phyloP scores from a whole-genome alignment of 2,797 vertebrate genomes.

The Pipistrellus kuhlii region DNA sequence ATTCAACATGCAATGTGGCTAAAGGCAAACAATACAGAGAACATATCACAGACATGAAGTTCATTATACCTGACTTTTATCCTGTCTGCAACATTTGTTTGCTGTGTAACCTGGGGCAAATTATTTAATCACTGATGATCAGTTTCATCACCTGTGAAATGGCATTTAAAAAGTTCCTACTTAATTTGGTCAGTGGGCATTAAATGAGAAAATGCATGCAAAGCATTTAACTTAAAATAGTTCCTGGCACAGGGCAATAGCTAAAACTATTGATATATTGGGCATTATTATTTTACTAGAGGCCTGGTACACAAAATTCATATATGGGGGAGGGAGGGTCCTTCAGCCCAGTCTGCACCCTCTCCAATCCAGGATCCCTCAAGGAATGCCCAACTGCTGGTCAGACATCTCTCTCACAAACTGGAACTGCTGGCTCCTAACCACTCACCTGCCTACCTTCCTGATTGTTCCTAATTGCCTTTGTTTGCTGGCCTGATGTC shows the following conservation, averaged over 20 bases:
- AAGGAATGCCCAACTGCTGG: too few relatives aligned
- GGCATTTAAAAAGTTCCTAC: background rate
- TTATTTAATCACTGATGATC: background rate
- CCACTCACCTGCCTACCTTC: too few relatives aligned
- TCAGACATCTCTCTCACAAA: too few relatives aligned
- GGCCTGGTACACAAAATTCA: too few relatives aligned
- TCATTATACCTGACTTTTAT: background rate
- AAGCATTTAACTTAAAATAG: conserved; percentile 19
- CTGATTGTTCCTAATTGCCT: too few relatives aligned
- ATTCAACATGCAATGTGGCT: background rate
- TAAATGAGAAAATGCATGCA: background rate
- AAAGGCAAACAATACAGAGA: background rate
- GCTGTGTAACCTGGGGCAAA: background rate
- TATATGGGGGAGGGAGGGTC: too few relatives aligned
- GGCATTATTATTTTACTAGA: background rate
- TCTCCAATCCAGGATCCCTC: too few relatives aligned
- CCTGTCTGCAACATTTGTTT: background rate
- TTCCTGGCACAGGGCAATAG: background rate
- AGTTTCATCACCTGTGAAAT: conserved; percentile 13
- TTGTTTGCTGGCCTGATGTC: too few relatives aligned
- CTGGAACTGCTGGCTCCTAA: too few relatives aligned
- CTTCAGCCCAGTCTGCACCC: too few relatives aligned
- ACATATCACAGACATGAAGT: background rate
- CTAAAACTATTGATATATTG: background rate
- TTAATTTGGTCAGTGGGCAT: background rate